These are phyloP conservation scores for Tinamus guttatus DNA, from an alignment of 2,113 vertebrate genomes.

Conservation along the genomic window DNA sequence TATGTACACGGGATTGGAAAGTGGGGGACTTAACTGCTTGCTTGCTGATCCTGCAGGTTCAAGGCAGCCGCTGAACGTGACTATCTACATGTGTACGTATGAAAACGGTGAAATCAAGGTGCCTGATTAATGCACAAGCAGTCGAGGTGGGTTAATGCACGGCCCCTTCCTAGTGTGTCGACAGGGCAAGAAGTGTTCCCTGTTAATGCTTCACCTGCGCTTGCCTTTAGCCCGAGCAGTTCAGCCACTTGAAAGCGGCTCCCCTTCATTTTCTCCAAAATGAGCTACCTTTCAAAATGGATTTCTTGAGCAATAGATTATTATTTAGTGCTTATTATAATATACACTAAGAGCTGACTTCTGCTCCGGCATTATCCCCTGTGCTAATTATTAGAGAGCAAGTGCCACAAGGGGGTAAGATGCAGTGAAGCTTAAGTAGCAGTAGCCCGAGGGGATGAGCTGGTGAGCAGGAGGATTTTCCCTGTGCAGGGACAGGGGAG, in stretches of 20 bases:
- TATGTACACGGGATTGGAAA: too few relatives aligned
- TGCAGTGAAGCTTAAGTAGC: not conserved
- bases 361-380: not conserved
- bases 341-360: conserved; percentile 22
- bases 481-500: not conserved
- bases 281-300: not conserved
- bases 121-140: too few relatives aligned
- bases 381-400: conserved; percentile 50
- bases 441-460: not conserved
- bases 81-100: too few relatives aligned
- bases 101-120: fast-evolving
- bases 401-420: conserved; percentile 21
- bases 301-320: conserved; percentile 4
- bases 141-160: not conserved
- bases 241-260: not conserved
- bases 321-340: conserved; percentile 24
- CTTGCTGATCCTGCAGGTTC: not conserved
- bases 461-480: not conserved
- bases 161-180: too few relatives aligned
- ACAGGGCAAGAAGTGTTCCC: not conserved
- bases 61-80: not conserved
- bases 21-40: not conserved
- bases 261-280: not conserved
- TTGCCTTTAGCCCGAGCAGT: not conserved
- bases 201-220: fast-evolving